Evolutionary conservation across 1,140 invertebrate species (phyloP), one percentile per base, ranked within the genome.

Genomic region (Diploscapter pachys): DNA sequence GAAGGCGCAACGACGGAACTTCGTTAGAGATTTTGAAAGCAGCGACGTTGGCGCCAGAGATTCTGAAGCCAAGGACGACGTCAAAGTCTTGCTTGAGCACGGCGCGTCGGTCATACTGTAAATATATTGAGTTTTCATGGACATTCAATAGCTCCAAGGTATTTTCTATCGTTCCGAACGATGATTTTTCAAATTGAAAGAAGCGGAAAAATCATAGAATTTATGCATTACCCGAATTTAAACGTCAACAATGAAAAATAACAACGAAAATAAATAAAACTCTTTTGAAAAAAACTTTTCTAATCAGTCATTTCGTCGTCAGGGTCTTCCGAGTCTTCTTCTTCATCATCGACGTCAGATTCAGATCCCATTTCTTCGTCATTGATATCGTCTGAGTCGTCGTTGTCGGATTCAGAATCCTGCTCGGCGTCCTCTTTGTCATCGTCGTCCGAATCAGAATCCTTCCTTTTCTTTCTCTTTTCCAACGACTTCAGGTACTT

Each of bases 1-100:
- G 57, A 78, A 73, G 50, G 77, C 75, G 50, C 77, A 78, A 48
- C 31, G 31, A 31, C 31, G 31, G 31, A 31, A 31, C 31, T 31
- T 31, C 31, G 31, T 31, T 31, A 31, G 31, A 31, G 31, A 31
- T 31, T 31, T 1, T 31, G 31, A 31, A 31, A 31, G 31, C 31
- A 31, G 31, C 31, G 31, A 31, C 31, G 31, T 31, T 31, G 31
- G 31, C 31, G 31, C 31, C 31, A 31, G 31, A 31, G 31, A 31
- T 31, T 31, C 31, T 1, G 31, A 31, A 31, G 31, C 31, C 31
- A 31, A 2, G 4, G 65, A 13, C 11, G 13, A 48, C 2, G 52
- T 11, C 48, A 56, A n/a, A 13, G 52, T 50, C 51, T 49, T 9
- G 4, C 6, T 52, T 3, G 65, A 63, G 49, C 49, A 55, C 63